Conservation (phyloP, 2,797 vertebrate genomes). For the Acanthornis magna region DNA sequence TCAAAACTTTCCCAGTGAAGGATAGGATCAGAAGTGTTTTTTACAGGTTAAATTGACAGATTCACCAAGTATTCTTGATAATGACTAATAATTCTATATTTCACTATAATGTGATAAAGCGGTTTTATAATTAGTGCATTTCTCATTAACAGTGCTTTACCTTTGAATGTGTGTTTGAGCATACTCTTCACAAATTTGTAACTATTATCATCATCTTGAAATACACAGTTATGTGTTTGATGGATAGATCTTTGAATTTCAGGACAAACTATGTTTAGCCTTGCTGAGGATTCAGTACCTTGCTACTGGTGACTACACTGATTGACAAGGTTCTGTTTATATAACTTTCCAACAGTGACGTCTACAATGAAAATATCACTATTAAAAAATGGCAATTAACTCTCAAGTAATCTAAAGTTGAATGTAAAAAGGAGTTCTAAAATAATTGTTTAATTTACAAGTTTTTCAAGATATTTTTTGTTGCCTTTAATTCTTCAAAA, state of each 20-base stretch:
- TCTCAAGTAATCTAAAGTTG: neutral
- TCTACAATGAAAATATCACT: neutral
- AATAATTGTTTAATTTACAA: neutral
- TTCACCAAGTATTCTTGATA: neutral
- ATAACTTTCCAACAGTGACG: neutral
- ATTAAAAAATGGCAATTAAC: neutral
- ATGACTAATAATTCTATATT: neutral
- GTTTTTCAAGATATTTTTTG: neutral
- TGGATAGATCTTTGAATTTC: neutral
- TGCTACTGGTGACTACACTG: neutral
- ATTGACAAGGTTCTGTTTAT: neutral
- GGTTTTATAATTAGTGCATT: neutral
- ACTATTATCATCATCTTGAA: neutral
- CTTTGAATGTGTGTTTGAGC: neutral
- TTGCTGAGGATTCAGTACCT: neutral
- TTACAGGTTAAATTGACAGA: neutral
- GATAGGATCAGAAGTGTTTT: neutral
- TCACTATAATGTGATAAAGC: neutral
- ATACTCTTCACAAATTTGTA: neutral
- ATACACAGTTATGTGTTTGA: neutral
- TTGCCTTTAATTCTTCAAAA: neutral
- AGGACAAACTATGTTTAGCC: neutral
- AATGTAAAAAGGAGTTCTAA: neutral
- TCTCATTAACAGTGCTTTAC: neutral
- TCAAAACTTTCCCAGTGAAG: neutral